Percentiles rank a stretch among this genome's conserved stretches.
These are phyloP conservation scores for Gobio occitaniae DNA, from an alignment of 2,797 vertebrate genomes.

Conservation along the genomic window DNA sequence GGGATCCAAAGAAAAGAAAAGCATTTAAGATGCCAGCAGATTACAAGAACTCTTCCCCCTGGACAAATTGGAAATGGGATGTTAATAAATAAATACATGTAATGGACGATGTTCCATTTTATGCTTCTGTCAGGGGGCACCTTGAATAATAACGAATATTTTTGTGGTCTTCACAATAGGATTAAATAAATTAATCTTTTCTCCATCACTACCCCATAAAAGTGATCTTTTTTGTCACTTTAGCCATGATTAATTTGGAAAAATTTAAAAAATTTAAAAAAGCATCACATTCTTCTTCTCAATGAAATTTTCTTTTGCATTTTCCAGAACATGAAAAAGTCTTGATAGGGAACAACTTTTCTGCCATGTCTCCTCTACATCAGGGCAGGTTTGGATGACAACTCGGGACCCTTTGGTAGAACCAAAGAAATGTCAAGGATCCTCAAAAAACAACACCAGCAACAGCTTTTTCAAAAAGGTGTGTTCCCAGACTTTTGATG, in stretches of 20 bases:
- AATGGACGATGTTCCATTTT: constrained; percentile 6
- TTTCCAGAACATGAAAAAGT: constrained; percentile 16
- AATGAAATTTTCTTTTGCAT: background rate
- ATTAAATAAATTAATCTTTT: background rate
- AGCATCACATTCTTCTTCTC: background rate
- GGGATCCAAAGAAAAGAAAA: constrained; percentile 47
- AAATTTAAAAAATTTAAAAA: too few species aligned
- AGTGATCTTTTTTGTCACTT: background rate
- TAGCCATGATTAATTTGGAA: background rate
- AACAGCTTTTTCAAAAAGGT: constrained; percentile 14
- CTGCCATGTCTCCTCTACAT: constrained; percentile 21
- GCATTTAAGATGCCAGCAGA: constrained; percentile 43
- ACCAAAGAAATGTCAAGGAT: constrained; percentile 27
- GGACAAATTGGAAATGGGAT: constrained; percentile 8
- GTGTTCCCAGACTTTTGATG: background rate
- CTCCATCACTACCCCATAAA: background rate
- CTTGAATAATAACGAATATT: constrained; percentile 24
- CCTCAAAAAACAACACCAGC: background rate
- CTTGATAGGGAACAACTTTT: constrained; percentile 36
- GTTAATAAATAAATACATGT: constrained; percentile 14
- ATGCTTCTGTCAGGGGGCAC: background rate
- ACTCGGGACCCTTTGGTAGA: constrained; percentile 9
- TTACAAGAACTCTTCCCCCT: constrained; percentile 24
- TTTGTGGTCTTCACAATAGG: background rate
- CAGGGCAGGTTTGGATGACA: constrained; percentile 4